Conservation (phyloP, 2,113 vertebrate genomes). For the Heloderma charlesbogerti region DNA sequence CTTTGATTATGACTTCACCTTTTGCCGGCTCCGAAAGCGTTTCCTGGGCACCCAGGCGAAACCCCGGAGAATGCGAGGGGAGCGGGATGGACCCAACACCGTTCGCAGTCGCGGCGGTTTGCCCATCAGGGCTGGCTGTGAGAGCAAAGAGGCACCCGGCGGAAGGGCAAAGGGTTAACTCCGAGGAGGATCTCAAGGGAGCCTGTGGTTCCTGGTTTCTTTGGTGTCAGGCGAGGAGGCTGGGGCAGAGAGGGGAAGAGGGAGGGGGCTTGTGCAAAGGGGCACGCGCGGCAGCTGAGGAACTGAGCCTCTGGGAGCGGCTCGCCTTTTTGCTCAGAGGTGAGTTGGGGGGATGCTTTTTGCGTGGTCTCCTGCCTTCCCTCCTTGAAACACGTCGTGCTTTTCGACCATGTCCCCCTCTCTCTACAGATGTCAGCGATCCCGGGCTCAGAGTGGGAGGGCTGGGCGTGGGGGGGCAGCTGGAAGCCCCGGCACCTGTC, state of each 20-base stretch:
- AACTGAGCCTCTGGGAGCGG: background rate
- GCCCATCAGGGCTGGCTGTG: background rate
- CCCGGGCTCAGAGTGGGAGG: background rate
- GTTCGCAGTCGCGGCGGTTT: background rate
- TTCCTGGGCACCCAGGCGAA: background rate
- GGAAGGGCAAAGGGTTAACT: conserved; percentile 51
- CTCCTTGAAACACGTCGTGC: too few relatives aligned
- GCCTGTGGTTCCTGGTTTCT: conserved; percentile 22
- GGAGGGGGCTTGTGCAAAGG: background rate
- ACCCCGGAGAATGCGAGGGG: rapidly evolving
- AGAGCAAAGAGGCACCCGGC: background rate
- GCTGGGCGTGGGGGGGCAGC: rapidly evolving
- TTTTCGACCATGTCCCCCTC: background rate
- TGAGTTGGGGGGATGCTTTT: background rate
- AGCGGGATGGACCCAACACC: background rate
- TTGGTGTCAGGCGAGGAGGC: background rate
- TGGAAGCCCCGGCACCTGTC: background rate
- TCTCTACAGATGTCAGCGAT: too few relatives aligned
- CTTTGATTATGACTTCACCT: background rate
- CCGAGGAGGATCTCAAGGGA: background rate
- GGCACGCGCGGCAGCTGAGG: background rate
- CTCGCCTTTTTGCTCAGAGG: background rate
- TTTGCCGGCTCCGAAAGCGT: background rate
- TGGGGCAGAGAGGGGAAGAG: background rate
- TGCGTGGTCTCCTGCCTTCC: background rate